These are phyloP conservation scores for Momotus momota DNA, from an alignment of 2,797 vertebrate species.

Conservation along the genomic window DNA sequence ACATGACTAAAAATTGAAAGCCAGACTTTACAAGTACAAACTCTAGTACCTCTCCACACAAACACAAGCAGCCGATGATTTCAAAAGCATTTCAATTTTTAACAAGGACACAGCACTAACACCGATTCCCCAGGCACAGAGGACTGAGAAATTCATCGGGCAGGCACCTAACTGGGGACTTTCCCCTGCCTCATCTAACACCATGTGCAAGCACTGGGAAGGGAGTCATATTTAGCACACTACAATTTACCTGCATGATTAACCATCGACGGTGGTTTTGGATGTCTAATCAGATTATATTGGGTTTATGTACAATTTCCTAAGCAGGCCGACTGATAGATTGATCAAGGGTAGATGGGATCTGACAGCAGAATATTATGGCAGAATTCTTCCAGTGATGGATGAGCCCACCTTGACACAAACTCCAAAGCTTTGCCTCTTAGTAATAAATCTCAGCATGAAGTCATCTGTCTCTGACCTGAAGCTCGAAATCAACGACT, in stretches of 20 bases:
- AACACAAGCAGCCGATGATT: neutral
- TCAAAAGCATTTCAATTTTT: conserved; percentile 29
- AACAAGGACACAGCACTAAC: neutral
- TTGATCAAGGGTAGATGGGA: conserved; percentile 62
- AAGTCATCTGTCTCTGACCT: conserved; percentile 76
- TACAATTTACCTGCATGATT: conserved; percentile 69
- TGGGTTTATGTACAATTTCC: conserved; percentile 57
- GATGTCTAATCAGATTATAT: conserved; percentile 36
- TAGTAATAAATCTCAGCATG: conserved; percentile 67
- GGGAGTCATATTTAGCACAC: conserved; percentile 16
- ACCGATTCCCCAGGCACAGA: neutral
- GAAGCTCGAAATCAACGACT: conserved; percentile 62
- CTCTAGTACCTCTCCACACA: neutral
- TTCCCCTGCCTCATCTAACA: neutral
- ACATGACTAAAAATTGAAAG: neutral
- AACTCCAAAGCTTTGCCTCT: conserved; percentile 64
- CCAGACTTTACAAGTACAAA: neutral
- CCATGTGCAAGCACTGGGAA: neutral
- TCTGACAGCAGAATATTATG: conserved; percentile 64
- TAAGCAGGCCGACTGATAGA: conserved; percentile 56
- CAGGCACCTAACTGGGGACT: neutral
- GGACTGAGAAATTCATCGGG: conserved; percentile 31
- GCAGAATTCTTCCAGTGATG: conserved; percentile 58
- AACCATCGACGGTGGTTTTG: conserved; percentile 9
- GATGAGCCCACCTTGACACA: conserved; percentile 63